Evolutionary conservation across 2,113 vertebrate species (phyloP).

Genomic region (Hyperopisus bebe): DNA sequence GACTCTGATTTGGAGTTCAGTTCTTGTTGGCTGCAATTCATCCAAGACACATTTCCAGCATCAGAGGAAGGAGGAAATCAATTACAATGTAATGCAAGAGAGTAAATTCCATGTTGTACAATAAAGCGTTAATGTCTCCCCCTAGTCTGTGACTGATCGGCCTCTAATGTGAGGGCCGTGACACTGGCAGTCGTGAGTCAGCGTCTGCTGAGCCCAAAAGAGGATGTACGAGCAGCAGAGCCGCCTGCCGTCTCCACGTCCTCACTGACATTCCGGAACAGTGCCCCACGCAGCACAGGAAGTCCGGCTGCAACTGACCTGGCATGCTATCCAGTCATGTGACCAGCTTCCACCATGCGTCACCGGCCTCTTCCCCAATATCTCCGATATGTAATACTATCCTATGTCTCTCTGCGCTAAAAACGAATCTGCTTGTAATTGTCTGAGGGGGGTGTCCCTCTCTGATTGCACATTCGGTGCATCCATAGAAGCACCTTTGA

Average conservation of each 20-base stretch:
- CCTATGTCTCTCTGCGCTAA: neutral
- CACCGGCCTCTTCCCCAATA: neutral
- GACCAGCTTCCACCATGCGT: neutral
- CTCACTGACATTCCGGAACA: neutral
- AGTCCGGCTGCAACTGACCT: neutral
- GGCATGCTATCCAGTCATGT: neutral
- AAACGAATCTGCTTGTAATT: neutral
- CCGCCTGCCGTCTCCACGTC: neutral
- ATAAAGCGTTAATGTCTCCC: slow-evolving; percentile 10
- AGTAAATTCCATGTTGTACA: neutral
- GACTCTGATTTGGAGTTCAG: neutral
- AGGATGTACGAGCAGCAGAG: neutral
- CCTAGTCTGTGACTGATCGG: slow-evolving; percentile 8
- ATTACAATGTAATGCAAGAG: slow-evolving; percentile 14
- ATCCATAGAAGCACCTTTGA: neutral
- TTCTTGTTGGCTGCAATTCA: slow-evolving; percentile 3
- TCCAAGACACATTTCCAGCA: slow-evolving; percentile 22
- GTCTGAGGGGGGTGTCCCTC: neutral
- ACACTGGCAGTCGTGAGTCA: neutral
- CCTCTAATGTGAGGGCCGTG: too few species aligned
- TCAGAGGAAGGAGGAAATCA: slow-evolving; percentile 23
- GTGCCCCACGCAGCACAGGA: neutral
- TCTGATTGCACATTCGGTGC: neutral
- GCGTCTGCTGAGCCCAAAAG: neutral
- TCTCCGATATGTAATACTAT: neutral